A percentile compares a stretch with the other conserved stretches of the same genome.
Conservation (phyloP, 2,797 vertebrate genomes). For the Novumbra hubbsi region DNA sequence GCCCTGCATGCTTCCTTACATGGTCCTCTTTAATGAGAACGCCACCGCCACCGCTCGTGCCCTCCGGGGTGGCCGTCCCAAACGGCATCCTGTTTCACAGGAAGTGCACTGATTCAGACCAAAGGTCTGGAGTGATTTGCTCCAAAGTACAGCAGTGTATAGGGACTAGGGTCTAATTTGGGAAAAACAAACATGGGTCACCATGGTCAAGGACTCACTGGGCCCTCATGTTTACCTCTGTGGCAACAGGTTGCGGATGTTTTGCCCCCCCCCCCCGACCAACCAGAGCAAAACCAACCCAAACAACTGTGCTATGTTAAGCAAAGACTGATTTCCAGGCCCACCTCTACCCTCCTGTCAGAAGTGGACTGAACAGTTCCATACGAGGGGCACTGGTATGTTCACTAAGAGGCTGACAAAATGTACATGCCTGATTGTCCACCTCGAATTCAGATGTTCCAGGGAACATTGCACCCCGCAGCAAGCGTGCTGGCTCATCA, state of each 20-base stretch:
- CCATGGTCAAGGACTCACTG: neutral
- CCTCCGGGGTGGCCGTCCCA: conserved; percentile 10
- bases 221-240: neutral
- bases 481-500: conserved; percentile 41
- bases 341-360: neutral
- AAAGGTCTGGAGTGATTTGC: conserved; percentile 1
- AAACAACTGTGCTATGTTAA: neutral
- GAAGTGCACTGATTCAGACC: too few species aligned
- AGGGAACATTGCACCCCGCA: conserved; percentile 30
- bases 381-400: neutral
- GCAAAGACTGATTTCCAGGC: neutral
- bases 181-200: neutral
- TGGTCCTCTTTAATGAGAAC: neutral
- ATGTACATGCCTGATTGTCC: neutral
- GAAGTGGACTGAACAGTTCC: neutral
- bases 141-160: neutral
- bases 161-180: neutral
- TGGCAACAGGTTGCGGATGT: neutral
- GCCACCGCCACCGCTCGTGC: neutral
- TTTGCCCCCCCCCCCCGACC: neutral
- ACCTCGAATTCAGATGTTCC: conserved; percentile 24
- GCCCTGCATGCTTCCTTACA: conserved; percentile 3
- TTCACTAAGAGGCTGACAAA: neutral
- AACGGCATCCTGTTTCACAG: neutral
- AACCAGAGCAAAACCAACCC: neutral